These are phyloP conservation scores for Calliopum simillimum DNA, from an alignment of 2,888 invertebrate species.

Conservation along the genomic window DNA sequence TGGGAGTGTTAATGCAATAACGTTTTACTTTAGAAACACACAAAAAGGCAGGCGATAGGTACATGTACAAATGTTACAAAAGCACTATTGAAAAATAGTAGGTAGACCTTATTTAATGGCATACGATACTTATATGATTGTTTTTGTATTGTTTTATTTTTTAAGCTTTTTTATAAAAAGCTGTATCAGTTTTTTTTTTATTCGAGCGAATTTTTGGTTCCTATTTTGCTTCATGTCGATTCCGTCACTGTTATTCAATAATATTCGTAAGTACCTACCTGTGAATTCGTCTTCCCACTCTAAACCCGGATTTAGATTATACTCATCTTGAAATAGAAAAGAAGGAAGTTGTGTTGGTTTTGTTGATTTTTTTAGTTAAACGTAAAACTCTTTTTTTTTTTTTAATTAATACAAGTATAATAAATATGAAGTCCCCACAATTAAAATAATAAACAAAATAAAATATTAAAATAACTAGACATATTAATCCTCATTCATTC, in stretches of 20 bases:
- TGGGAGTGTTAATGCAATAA: too few relatives aligned
- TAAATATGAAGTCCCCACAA: conserved; percentile 13
- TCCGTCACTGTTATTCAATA: conserved; percentile 58
- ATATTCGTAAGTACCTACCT: conserved; percentile 80
- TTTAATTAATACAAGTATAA: conserved; percentile 16
- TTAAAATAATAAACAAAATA: conserved; percentile 12
- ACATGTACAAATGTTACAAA: conserved; percentile 30
- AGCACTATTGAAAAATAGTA: conserved; percentile 4
- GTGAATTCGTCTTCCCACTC: conserved; percentile 99
- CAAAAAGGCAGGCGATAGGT: conserved; percentile 43
- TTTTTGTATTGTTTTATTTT: conserved; percentile 33
- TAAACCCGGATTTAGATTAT: conserved; percentile 99
- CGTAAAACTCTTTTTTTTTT: not conserved
- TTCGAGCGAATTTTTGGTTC: conserved; percentile 61
- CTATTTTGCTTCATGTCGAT: conserved; percentile 69
- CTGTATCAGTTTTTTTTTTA: conserved; percentile 17
- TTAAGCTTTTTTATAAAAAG: not conserved
- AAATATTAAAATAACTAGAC: conserved; percentile 19
- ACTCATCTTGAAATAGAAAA: conserved; percentile 87
- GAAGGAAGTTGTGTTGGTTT: conserved; percentile 40
- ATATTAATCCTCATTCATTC: not conserved
- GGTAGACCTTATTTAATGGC: not conserved
- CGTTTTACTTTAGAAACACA: conserved; percentile 5
- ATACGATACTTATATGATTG: conserved; percentile 25
- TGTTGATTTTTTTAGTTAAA: conserved; percentile 13